phyloP scores from a whole-genome alignment of 2,113 vertebrate genomes.

The Phainopepla nitens region DNA sequence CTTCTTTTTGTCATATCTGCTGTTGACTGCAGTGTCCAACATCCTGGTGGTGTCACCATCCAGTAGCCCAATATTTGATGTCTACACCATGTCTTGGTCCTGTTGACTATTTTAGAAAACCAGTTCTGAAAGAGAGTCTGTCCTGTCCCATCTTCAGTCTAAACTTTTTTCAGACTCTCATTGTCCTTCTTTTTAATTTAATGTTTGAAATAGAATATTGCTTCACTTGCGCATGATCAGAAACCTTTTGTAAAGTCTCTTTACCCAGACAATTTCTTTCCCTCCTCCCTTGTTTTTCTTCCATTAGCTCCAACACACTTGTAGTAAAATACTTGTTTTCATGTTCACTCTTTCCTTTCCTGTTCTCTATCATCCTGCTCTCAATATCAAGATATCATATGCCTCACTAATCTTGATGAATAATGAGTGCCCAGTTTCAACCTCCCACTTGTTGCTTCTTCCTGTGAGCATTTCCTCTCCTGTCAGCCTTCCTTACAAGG shows the following conservation, averaged over 20 bases:
- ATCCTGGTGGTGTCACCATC: neutral
- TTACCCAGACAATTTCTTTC: neutral
- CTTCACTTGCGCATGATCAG: neutral
- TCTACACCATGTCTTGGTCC: neutral
- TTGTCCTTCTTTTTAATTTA: neutral
- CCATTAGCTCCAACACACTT: neutral
- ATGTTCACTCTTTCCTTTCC: neutral
- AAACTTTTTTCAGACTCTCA: neutral
- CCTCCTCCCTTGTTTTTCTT: neutral
- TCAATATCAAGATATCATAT: neutral
- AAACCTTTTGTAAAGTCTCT: neutral
- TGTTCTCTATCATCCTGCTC: neutral
- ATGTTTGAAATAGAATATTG: neutral
- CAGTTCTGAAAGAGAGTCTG: neutral
- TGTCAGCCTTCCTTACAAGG: neutral
- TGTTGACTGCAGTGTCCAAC: neutral
- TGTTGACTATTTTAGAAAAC: neutral
- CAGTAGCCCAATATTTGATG: neutral
- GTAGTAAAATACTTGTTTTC: conserved; percentile 4
- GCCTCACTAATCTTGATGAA: neutral
- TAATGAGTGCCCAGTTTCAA: neutral
- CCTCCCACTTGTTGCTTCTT: neutral
- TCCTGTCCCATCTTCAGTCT: neutral
- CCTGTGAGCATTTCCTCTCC: neutral
- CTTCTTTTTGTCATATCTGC: neutral